Evolutionary conservation across 2,888 invertebrate species (phyloP), one percentile per base, ranked within the genome.

Genomic region (Acutogordius australiensis): DNA sequence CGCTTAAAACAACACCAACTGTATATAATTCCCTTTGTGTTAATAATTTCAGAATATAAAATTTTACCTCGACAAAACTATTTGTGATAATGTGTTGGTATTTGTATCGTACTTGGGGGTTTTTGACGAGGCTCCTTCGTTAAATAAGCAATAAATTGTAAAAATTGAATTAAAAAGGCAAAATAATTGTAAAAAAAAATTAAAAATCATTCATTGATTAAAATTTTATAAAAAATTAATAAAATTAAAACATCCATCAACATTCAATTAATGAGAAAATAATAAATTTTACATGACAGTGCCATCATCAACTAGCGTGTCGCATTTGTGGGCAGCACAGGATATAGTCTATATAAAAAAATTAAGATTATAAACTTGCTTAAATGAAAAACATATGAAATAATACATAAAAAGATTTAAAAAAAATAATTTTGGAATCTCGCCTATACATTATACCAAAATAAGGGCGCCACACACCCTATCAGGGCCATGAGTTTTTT

Each of bases 51-150:
- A n/a, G n/a, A n/a, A n/a, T n/a, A n/a, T n/a, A n/a, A n/a, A n/a
- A n/a, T n/a, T 72, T 72, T 72, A 85, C 86, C 78, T 90, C 87
- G 64, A 94, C 90, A 76, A 90, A 94, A 76, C 88, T 90, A 74
- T 91, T 91, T 63, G 90, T 88, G 67, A 94, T 90, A 67, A 91
- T 78, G 74, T 90, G 88, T 71, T 90, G 90, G 74, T 91, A 94
- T 74, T 87, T 85, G 81, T 81, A 67, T 13, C 51, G 51, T 13
- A 86, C 85, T 72, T 82, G 80, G 60, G 81, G 78, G 71, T 86
- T 85, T 67, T 80, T 79, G 64, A 86, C 80, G 67, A 87, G 77
- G 67, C 81, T 63, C 63, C 63, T 64, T 37, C 8, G 8, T 13
- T n/a, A n/a, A n/a, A n/a, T n/a, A n/a, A n/a, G n/a, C n/a, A n/a